Evolutionary conservation across 2,797 vertebrate species (phyloP), one percentile per base, ranked within the genome.

Genomic region (Gymnoscopelus braueri): DNA sequence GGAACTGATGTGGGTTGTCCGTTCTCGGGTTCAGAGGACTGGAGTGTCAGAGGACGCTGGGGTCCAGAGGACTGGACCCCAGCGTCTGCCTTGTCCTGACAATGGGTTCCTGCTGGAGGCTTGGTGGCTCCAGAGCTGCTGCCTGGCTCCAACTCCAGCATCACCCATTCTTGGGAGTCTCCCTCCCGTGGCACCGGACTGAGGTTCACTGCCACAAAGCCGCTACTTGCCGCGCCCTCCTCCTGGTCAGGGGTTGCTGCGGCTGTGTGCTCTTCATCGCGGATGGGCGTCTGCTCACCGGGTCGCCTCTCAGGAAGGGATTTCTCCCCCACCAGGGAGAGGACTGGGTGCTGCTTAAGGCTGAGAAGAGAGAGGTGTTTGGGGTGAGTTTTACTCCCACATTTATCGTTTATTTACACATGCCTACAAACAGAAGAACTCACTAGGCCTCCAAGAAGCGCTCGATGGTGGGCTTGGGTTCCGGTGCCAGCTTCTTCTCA

Each of bases 141-240:
- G 81, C 94, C 96, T 49, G 92, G 94, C 74, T 98, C 97, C 35
- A 98, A 92, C 85, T 98, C 97, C 84, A 99, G 94, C 91, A 98
- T 95, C 80, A 98, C 96, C 97, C 97, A 98, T 81, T 98, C 98
- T 87, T 96, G 98, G 69, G 96, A 97, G 91, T 97, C 96, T 57
- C 95, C 92, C 59, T 98, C 96, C 72, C 96, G 97, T 66, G 94
- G 96, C 60, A 94, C 95, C 29, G 96, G 97, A 82, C 93, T 97
- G 84, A 97, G 89, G 84, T 97, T 97, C 53, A 98, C 94, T 0
- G 97, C 97, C 78, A 98, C 94, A 69, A 97, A 98, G 69, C 96
- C 97, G 69, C 97, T 97, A 85, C 94, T 95, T 7, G 93, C 95
- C 5, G 94, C 96, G 15, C 95, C 96, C 52, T 90, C 94, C 49